Evolutionary conservation across 2,888 invertebrate species (phyloP).

Genomic region (Agonopterix arenella): DNA sequence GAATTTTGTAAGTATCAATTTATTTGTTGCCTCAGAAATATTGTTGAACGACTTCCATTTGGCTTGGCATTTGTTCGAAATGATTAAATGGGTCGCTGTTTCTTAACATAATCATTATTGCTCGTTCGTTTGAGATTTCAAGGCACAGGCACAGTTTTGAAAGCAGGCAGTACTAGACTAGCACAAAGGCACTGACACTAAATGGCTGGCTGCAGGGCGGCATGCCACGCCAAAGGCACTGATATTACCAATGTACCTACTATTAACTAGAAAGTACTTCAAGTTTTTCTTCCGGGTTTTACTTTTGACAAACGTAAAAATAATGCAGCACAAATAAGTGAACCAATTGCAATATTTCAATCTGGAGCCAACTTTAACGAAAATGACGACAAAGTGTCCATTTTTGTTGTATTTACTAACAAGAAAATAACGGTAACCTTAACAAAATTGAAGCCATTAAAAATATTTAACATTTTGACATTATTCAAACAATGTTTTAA

Average conservation of each 20-base stretch:
- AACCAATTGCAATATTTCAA: too few species aligned
- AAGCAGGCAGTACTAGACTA: constrained; percentile 23
- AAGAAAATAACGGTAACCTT: too few species aligned
- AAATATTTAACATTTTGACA: constrained; percentile 3
- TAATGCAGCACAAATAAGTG: too few species aligned
- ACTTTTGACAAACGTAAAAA: too few species aligned
- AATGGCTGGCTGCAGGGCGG: constrained; percentile 18
- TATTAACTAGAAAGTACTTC: constrained; percentile 6
- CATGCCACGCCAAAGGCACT: constrained; percentile 22
- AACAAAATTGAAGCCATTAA: not conserved
- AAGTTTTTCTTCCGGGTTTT: not conserved
- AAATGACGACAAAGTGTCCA: too few species aligned
- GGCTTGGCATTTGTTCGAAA: constrained; percentile 14
- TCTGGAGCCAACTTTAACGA: too few species aligned
- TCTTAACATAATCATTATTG: constrained; percentile 28
- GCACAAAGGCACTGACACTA: constrained; percentile 19
- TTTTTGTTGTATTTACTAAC: too few species aligned
- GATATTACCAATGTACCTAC: constrained; percentile 7
- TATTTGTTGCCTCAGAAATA: too few species aligned
- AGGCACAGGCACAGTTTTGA: constrained; percentile 22
- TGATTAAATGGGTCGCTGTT: constrained; percentile 17
- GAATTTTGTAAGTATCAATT: not conserved
- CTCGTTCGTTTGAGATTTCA: constrained; percentile 18
- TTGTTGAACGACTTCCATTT: not conserved
- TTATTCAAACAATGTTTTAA: constrained; percentile 19